Percentiles rank a stretch among this genome's conserved stretches.
These are phyloP conservation scores for Cyphomyrus discorhynchus DNA, from an alignment of 2,113 vertebrate genomes.

Conservation along the genomic window DNA sequence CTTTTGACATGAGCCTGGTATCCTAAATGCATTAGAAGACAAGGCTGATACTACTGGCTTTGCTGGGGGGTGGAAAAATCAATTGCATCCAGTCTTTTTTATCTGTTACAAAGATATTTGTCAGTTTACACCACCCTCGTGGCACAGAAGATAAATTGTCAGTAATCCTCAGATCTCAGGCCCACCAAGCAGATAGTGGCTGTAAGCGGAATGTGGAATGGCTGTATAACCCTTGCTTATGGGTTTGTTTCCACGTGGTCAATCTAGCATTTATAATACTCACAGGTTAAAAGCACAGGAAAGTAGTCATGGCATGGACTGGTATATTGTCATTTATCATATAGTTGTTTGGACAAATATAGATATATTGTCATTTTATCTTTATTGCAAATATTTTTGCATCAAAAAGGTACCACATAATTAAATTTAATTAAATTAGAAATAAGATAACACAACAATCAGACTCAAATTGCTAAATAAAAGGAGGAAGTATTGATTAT, in stretches of 20 bases:
- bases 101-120: constrained; percentile 8
- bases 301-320: background rate
- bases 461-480: background rate
- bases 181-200: background rate
- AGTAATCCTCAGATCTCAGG: background rate
- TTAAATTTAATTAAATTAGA: background rate
- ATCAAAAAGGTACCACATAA: background rate
- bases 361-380: background rate
- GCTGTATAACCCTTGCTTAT: background rate
- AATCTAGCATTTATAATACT: background rate
- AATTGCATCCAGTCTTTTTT: constrained; percentile 2
- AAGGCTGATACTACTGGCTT: background rate
- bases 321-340: background rate
- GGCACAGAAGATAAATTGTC: constrained; percentile 1
- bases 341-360: background rate
- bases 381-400: background rate
- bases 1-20: background rate
- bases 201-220: background rate
- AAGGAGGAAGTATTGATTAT: background rate
- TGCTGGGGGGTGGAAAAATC: background rate
- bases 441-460: background rate
- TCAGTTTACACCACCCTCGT: background rate
- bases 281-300: background rate
- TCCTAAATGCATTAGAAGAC: background rate
- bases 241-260: background rate